Evolutionary conservation across 2,888 invertebrate species (phyloP), one percentile per base, ranked within the genome.

Genomic region (Diarsia rubi): DNA sequence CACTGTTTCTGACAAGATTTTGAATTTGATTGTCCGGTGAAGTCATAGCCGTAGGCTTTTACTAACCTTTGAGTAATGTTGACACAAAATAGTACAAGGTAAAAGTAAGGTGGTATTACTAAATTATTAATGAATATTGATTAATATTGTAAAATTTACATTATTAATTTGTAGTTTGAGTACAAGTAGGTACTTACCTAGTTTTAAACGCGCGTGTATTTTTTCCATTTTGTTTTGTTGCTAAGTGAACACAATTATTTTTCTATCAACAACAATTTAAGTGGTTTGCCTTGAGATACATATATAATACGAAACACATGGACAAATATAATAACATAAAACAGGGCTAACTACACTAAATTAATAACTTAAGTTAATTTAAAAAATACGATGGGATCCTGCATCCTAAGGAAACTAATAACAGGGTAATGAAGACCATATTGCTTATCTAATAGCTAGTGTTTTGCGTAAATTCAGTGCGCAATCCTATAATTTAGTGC

Each of bases 401-500:
- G 9, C 14, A 42, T 42, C 14, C 11, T 31, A 24, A 21, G 21
- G 4, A 16, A 78, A 52, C 16, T 65, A 21, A 49, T 77, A 24
- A 64, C 16, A 49, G 44, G 11, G 0, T 3, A n/a, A 21, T 19
- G n/a, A 11, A 9, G 9, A n/a, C 16, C 14, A 42, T 14, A 37
- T 31, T 47, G 9, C 24, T 19, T 27, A 5, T 0, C 1, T 31
- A 49, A 63, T n/a, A 47, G n/a, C 11, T 42, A 59, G 9, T 47
- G 14, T 54, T 79, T 59, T 65, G 19, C 27, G 16, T 52, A 66
- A 73, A 24, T 62, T 27, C 21, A 66, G 37, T 42, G 5, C 24
- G 4, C 9, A 42, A 52, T 63, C 54, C 31, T 64, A 69, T 14
- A 69, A 66, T 49, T 3, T 59, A 62, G 59, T 67, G 49, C 31